phyloP scores from a whole-genome alignment of 1,140 invertebrate species.

The Leptonema lineaticorne region DNA sequence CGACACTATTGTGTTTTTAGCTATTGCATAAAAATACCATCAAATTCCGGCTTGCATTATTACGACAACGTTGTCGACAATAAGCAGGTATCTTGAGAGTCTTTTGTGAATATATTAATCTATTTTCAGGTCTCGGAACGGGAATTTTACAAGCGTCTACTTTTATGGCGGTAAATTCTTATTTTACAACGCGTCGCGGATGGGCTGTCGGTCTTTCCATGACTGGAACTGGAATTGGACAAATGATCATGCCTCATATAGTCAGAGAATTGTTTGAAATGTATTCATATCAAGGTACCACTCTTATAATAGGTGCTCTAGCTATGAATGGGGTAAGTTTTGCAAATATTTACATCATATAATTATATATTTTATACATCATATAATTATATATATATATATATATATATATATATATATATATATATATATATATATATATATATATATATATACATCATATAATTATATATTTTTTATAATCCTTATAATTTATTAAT shows the following conservation, averaged over 20 bases:
- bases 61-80: no score
- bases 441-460: not conserved
- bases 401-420: not conserved
- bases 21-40: no score
- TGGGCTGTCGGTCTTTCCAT: conserved; percentile 69
- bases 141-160: conserved; percentile 66
- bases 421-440: not conserved
- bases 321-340: conserved; percentile 61
- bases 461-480: not conserved
- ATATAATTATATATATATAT: not conserved
- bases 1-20: no score
- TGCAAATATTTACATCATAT: not conserved
- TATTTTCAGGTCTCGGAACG: conserved; percentile 62
- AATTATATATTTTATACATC: not conserved
- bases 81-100: no score
- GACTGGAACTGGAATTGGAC: conserved; percentile 71
- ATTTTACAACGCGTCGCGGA: conserved; percentile 66
- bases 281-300: conserved; percentile 60
- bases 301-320: conserved; percentile 61
- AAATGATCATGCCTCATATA: conserved; percentile 71
- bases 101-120: conserved; percentile 12
- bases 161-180: conserved; percentile 71
- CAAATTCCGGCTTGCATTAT: no score
- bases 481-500: no score
- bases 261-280: conserved; percentile 60